Conservation (phyloP, 2,797 vertebrate genomes). For the Trachops cirrhosus region DNA sequence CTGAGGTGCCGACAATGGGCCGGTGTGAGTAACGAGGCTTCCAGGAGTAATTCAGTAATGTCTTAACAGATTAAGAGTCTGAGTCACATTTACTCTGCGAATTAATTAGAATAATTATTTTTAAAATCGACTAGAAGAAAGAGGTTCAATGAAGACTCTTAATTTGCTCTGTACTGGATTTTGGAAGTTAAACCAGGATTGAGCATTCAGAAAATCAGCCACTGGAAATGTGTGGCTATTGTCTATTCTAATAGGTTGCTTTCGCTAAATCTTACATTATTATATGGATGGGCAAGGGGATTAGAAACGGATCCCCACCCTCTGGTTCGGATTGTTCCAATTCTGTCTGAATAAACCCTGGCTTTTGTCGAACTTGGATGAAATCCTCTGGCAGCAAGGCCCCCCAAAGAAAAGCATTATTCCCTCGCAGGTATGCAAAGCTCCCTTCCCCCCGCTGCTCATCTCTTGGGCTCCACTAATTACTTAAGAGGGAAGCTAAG, state of each 20-base stretch:
- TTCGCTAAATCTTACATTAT: slow-evolving; percentile 72
- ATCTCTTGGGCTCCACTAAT: slow-evolving; percentile 68
- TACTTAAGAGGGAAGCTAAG: slow-evolving; percentile 62
- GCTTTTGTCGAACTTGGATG: slow-evolving; percentile 69
- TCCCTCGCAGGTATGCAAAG: slow-evolving; percentile 68
- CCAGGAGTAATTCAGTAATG: slow-evolving; percentile 58
- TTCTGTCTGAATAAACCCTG: slow-evolving; percentile 66
- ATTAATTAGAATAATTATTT: slow-evolving; percentile 75
- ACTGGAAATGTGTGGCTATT: slow-evolving; percentile 73
- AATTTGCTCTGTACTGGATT: slow-evolving; percentile 76
- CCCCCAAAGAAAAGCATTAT: slow-evolving; percentile 65
- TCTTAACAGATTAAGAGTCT: slow-evolving; percentile 66
- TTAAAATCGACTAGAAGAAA: slow-evolving; percentile 57
- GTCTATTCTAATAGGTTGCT: slow-evolving; percentile 77
- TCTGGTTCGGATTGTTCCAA: slow-evolving; percentile 62
- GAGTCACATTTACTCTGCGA: slow-evolving; percentile 61
- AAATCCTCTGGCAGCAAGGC: slow-evolving; percentile 73
- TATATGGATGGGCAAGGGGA: slow-evolving; percentile 74
- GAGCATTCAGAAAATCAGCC: slow-evolving; percentile 75
- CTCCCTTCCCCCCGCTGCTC: background rate
- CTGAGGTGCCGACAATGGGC: slow-evolving; percentile 47
- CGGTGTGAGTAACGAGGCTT: slow-evolving; percentile 39
- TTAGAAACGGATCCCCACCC: slow-evolving; percentile 79
- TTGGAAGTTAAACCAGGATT: slow-evolving; percentile 76
- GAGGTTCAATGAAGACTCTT: slow-evolving; percentile 67